A percentile compares a stretch with the other conserved stretches of the same genome.
Evolutionary conservation across 2,797 vertebrate genomes (phyloP).

Genomic region (Falco biarmicus): DNA sequence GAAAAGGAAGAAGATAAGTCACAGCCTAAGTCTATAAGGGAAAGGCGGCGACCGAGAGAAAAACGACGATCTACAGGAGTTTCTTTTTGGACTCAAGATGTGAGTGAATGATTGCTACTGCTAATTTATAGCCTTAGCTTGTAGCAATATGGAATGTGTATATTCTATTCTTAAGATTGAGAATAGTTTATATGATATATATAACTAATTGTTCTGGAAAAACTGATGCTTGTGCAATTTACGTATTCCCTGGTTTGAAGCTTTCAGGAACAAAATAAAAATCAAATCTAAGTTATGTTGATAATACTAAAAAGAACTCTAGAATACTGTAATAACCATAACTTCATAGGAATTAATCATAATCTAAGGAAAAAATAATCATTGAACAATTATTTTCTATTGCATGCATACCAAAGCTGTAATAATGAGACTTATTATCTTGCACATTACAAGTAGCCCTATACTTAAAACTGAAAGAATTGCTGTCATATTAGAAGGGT

Average conservation of each 20-base stretch:
- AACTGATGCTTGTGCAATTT: neutral
- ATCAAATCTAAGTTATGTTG: neutral
- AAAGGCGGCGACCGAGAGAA: constrained; percentile 94
- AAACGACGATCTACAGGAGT: constrained; percentile 97
- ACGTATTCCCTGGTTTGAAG: neutral
- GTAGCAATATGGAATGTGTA: neutral
- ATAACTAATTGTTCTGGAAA: neutral
- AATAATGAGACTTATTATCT: neutral
- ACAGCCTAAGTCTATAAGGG: constrained; percentile 94
- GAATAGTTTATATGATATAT: neutral
- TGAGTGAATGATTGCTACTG: constrained; percentile 70
- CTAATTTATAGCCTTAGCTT: neutral
- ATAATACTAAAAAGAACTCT: neutral
- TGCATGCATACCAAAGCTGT: neutral
- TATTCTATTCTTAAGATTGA: neutral
- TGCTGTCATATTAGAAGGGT: neutral
- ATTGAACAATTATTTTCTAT: neutral
- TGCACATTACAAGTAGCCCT: neutral
- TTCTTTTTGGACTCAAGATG: constrained; percentile 93
- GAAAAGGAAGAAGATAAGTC: constrained; percentile 97
- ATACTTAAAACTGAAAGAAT: neutral
- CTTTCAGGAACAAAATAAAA: neutral
- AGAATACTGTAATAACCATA: neutral
- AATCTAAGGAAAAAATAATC: neutral
- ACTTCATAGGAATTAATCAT: neutral